Conservation (phyloP, 2,797 vertebrate genomes). For the Phoxinus dragarum region DNA sequence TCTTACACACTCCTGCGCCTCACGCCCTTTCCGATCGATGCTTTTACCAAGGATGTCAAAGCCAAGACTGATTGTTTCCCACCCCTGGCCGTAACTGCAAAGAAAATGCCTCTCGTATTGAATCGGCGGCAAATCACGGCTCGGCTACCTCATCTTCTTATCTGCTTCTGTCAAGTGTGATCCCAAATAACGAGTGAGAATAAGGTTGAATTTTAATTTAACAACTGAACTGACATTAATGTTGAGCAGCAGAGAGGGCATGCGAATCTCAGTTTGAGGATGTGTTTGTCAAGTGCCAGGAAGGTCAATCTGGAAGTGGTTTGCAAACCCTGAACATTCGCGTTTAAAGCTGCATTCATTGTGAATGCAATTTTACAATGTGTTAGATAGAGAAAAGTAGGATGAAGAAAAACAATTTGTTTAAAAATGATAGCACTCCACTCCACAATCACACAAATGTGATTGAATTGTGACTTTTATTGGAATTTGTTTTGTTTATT, state of each 20-base stretch:
- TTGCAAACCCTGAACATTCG: not conserved
- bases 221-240: conserved; percentile 30
- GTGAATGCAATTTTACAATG: not conserved
- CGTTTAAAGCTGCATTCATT: not conserved
- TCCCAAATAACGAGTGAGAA: conserved; percentile 34
- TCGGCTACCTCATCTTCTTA: not conserved
- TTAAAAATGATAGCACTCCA: not conserved
- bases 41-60: conserved; percentile 71
- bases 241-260: conserved; percentile 10
- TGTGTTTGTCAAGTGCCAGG: not conserved
- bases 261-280: conserved; percentile 3
- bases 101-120: conserved; percentile 72
- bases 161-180: conserved; percentile 26
- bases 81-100: conserved; percentile 67
- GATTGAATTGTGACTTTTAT: not conserved
- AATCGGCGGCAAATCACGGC: not conserved
- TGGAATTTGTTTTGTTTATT: not conserved
- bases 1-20: conserved; percentile 54
- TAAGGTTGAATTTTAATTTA: conserved; percentile 30
- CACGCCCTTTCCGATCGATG: conserved; percentile 69
- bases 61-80: conserved; percentile 77
- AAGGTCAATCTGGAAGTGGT: conserved; percentile 10
- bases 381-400: not conserved
- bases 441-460: not conserved
- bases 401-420: not conserved